Base-by-base conservation (phyloP, 2,113 vertebrate genomes). In the Motacilla tschutschensis region DNA sequence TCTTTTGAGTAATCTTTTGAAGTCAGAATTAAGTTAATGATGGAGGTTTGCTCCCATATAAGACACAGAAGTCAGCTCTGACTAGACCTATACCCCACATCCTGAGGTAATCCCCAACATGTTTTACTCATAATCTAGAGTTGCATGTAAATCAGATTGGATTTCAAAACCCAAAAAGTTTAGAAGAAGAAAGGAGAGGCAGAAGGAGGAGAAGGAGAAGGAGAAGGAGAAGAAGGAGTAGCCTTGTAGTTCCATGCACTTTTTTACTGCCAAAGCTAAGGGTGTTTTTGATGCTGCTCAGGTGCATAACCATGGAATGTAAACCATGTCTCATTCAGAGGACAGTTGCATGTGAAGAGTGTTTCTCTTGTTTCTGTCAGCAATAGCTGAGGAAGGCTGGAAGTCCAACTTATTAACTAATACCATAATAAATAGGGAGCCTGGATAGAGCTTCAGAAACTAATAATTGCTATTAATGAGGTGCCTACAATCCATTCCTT, bases 381-480 rank as follows among this genome's bases (percentile, higher is more conserved):
- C n/a, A 87, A 41, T 57, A 67, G 50, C 36, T 41, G 40, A 87
- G 69, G 66, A 85, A 83, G 40, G 14, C 80, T 88, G 62, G 36
- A 76, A 87, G 17, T 76, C 87, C 6, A 2, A 26, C 57, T 78
- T 81, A 71, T 90, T 70, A 79, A 78, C 22, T 85, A 57, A 43
- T 51, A 67, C 66, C 9, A 53, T 38, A 84, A 79, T 67, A 88
- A 88, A 78, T 72, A 51, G 62, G 36, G 58, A 93, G 64, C 43
- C 50, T 50, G 38, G 38, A 33, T 74, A 89, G 40, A 85, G 12
- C 83, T 87, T 79, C 64, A 73, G 66, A 47, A 95, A 38, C 18
- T 58, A 79, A 57, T 53, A 69, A 76, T 83, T 66, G 12, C 74
- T 90, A 79, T 87, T 91, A 83, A 85, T 85, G 50, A 90, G 18